A percentile compares a stretch with the other conserved stretches of the same genome.
phyloP scores from a whole-genome alignment of 2,888 invertebrate genomes.

The Griposia aprilina region DNA sequence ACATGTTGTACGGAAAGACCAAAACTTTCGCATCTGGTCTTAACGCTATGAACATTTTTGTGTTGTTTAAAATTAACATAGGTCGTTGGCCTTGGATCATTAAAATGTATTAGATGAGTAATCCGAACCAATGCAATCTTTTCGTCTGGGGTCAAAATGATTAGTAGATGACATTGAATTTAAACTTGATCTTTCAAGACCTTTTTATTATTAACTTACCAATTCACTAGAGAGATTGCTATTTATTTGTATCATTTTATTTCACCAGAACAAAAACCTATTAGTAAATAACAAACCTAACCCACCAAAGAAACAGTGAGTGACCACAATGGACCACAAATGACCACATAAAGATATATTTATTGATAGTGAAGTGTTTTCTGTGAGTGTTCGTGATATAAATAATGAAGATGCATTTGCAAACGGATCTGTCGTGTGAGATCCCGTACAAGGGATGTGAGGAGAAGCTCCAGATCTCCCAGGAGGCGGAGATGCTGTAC shows the following conservation, averaged over 20 bases:
- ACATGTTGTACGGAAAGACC: background rate
- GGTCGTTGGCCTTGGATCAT: constrained; percentile 33
- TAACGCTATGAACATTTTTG: background rate
- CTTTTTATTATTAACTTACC: background rate
- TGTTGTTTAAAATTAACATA: constrained; percentile 15
- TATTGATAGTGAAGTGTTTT: constrained; percentile 65
- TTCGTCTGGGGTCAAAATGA: constrained; percentile 1
- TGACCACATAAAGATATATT: constrained; percentile 33
- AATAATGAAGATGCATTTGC: constrained; percentile 86
- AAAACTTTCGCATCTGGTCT: background rate
- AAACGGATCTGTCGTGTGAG: constrained; percentile 84
- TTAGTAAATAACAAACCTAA: constrained; percentile 28
- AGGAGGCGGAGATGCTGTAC: constrained; percentile 89
- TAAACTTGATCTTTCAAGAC: background rate
- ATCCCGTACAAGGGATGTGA: constrained; percentile 81
- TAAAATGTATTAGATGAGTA: constrained; percentile 31
- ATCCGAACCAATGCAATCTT: constrained; percentile 9
- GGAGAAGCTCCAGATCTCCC: constrained; percentile 86
- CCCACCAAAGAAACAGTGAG: constrained; percentile 58
- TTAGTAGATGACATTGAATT: constrained; percentile 16
- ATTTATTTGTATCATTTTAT: no score
- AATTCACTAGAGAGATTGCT: background rate
- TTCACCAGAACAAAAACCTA: constrained; percentile 3
- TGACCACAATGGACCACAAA: constrained; percentile 48
- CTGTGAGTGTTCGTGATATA: constrained; percentile 58